Evolutionary conservation across 2,888 invertebrate species (phyloP), one percentile per base, ranked within the genome.

Genomic region (Neoaliturus tenellus): DNA sequence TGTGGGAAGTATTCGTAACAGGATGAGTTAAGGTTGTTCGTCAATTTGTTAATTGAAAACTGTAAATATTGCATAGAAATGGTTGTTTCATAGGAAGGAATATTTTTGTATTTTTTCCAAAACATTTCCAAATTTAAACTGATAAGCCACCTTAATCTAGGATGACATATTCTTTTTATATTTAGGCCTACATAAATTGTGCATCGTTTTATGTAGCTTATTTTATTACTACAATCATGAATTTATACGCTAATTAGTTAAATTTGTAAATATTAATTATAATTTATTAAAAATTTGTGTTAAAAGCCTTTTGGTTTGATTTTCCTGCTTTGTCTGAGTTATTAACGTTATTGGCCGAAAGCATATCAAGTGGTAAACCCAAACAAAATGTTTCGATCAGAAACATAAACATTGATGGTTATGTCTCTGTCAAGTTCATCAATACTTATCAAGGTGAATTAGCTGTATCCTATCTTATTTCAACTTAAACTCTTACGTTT

Each of bases 201-300:
- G 51, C 51, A 51, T 62, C 31, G 28, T 12, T 28, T 31, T 28
- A 14, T 62, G 62, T 62, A 62, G 31, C 62, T 62, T 3, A 20
- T 4, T 55, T 23, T 23, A 55, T 23, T 28, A 25, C 62, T 62
- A 31, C 31, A 17, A 12, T 20, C 20, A 51, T 51, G 20, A 51
- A 51, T 31, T 62, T 17, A 62, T 62, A 62, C 20, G 8, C 2
- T 71, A 71, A 71, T 39, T 20, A 39, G 39, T 71, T 33, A 71
- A 39, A 71, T 20, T 71, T 71, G 71, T 71, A 71, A 71, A 71
- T 71, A 71, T 71, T 4, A 35, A 71, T 20, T 39, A 71, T 41
- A 39, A 71, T 71, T 71, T 71, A 71, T 71, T n/a, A 39, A 71
- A n/a, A 71, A 6, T 62, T 12, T 55, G 14, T 14, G 8, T 51